Base-by-base conservation (phyloP, 2,888 invertebrate species). In the Polyploca ridens region DNA sequence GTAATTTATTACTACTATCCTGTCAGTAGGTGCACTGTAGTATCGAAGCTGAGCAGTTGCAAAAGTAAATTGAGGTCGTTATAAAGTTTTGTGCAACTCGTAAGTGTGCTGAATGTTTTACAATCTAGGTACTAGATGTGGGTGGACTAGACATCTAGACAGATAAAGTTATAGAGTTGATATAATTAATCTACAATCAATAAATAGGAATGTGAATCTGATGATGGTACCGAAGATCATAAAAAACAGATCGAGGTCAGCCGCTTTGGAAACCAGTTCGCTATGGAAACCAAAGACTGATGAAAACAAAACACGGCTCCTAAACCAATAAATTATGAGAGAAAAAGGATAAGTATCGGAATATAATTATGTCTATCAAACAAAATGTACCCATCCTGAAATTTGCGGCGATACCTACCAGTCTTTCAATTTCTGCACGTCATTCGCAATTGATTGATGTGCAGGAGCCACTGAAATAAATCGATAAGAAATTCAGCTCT, bases 371-470 rank as follows among this genome's bases (percentile, higher is more conserved):
- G 19, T 10, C 35, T 38, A 46, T 46, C 5, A 60, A 60, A 11
- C 16, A 41, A 60, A 16, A 41, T 19, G 19, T 60, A 61, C 10
- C 13, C 27, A 58, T 59, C 63, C 49, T 63, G 62, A 71, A 72
- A 69, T 74, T 67, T 59, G 44, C 66, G 46, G 62, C 66, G 59
- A 63, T 71, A n/a, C 64, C 38, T 38, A 38, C 64, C 70, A 76
- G 71, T 80, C 75, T 84, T 83, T 81, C 79, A 84, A 84, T 84
- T 79, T 80, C 74, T 73, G 72, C 70, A 77, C 77, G 85, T 82
- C 86, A 82, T 71, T 62, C 70, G 44, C 64, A 75, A 75, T 84
- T 87, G 87, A 88, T 87, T 82, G 86, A 86, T 85, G 83, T 70
- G 75, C 72, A 69, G 66, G 65, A 69, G 54, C 54, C 69, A 79